Conservation (phyloP, 2,888 invertebrate genomes). For the Leucoma salicis region DNA sequence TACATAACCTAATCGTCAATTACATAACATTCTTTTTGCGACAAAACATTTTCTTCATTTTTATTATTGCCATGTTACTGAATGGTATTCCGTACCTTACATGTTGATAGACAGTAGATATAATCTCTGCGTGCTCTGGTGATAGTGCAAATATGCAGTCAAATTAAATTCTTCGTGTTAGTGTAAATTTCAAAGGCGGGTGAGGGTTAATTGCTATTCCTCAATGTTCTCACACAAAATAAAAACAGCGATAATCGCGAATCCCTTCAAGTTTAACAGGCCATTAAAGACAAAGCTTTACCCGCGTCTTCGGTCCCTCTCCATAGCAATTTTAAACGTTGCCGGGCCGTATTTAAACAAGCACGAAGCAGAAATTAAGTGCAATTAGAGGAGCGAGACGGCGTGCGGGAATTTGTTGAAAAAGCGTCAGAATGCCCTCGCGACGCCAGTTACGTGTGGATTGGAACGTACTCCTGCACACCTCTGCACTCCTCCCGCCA, state of each 20-base stretch:
- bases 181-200: constrained; percentile 13
- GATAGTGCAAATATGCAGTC: no score
- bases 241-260: constrained; percentile 18
- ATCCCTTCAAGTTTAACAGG: constrained; percentile 23
- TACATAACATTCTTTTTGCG: not conserved
- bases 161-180: no score
- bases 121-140: no score
- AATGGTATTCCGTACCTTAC: no score
- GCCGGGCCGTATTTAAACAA: constrained; percentile 65
- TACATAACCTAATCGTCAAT: not conserved
- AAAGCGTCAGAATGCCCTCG: constrained; percentile 64
- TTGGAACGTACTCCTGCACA: constrained; percentile 51
- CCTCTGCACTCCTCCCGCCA: constrained; percentile 13
- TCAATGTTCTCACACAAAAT: constrained; percentile 10
- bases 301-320: constrained; percentile 31
- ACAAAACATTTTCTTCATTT: no score
- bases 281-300: constrained; percentile 27
- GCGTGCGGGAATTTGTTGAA: constrained; percentile 67
- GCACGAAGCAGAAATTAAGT: constrained; percentile 74
- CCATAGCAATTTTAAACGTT: constrained; percentile 54
- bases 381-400: constrained; percentile 71
- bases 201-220: constrained; percentile 23
- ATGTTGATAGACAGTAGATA: no score
- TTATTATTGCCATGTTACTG: no score
- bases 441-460: constrained; percentile 62